Base-by-base conservation (phyloP, 2,888 invertebrate species). In the Epirrita christyi region DNA sequence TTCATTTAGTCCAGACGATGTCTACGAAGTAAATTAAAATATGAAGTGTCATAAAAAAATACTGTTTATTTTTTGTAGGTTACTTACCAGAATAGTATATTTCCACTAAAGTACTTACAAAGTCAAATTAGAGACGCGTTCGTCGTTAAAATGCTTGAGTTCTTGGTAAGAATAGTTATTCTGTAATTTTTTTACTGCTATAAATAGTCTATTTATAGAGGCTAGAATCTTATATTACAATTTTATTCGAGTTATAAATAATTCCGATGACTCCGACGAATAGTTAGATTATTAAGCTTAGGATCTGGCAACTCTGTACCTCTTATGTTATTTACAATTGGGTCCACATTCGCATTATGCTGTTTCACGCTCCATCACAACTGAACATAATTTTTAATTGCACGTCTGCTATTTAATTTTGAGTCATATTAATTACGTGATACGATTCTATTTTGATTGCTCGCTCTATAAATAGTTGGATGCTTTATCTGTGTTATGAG, bases 351-450 rank as follows among this genome's bases (percentile, higher is more conserved):
- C 8, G 49, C 45, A 28, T 4, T 28, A 15, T 8, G 6, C 8
- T 45, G 34, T 69, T 73, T 68, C 73, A 72, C 72, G 67, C 72
- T 70, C 62, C 65, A 64, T 70, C 62, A 68, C 71, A 72, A 73
- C 66, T 71, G 69, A 72, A 76, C 71, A 74, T 80, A 76, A 73
- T 68, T 74, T 76, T 76, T 78, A 72, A 80, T 80, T 77, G 75
- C 29, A 8, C 71, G 64, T 61, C 70, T 70, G 73, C 71, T 71
- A 71, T 71, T 74, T 76, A 70, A 81, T 77, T 80, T 81, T 76
- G 72, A 77, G 72, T 78, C 77, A 70, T 81, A 80, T 80, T 81
- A 79, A 81, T 81, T 78, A 68, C 67, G 56, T 36, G 54, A 55
- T 76, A 80, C 70, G 73, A 71, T 72, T 69, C 71, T 61, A 67